Evolutionary conservation across 2,888 invertebrate genomes (phyloP), one percentile per base, ranked within the genome.

Genomic region (Thera britannica): DNA sequence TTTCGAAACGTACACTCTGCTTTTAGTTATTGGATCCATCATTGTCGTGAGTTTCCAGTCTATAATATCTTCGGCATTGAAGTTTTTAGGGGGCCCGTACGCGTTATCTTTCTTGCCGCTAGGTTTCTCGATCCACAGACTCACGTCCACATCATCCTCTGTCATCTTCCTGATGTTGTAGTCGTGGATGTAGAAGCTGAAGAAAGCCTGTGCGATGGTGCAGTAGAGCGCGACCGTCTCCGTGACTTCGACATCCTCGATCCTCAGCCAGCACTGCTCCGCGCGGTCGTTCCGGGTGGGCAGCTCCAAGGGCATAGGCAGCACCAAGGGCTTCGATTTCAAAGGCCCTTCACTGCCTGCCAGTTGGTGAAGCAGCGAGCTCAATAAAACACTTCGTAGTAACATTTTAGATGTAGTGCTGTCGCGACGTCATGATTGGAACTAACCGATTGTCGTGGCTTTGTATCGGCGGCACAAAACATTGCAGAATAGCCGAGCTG

Each of bases 351-450:
- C 72, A 58, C 68, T 46, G 48, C 46, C 38, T 41, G 59, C 56
- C 55, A 68, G 41, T 60, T 65, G 62, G 55, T 69, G 83, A 68
- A 75, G 77, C 71, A 71, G 80, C 72, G 58, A 76, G 74, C 66
- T 82, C 71, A 70, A 85, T 76, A 73, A 83, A 60, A 75, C 12
- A 60, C 66, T 52, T 67, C n/a, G 73, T 75, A 87, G 75, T 86
- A 92, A 91, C 93, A 93, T 93, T 92, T 92, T 93, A 87, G 85
- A 85, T 88, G 92, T 91, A 81, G 81, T 81, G 79, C 81, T 80
- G 77, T 72, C 77, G 59, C 89, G 82, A 80, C 85, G 87, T 84
- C 90, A 92, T 92, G 87, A 83, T 89, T 83, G 83, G 76, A 85
- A 93, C 92, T 93, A 85, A 88, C 73, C 78, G 85, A 78, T 78